phyloP scores from a whole-genome alignment of 2,888 invertebrate genomes.

The Agrilus biguttatus region DNA sequence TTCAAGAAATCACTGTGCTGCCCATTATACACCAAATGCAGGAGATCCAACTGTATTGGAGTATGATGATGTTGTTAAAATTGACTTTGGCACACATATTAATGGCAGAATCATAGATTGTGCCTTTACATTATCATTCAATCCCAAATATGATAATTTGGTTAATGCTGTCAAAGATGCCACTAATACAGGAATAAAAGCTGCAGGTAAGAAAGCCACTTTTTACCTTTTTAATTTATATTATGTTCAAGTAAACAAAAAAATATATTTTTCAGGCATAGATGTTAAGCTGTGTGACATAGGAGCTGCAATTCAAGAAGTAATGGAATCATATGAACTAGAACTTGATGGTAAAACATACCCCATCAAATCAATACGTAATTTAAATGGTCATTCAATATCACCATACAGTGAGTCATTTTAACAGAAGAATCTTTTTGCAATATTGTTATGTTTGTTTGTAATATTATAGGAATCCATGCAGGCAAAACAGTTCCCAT shows the following conservation, averaged over 20 bases:
- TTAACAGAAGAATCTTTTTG: slow-evolving; percentile 2
- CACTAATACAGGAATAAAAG: slow-evolving; percentile 92
- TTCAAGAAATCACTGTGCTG: slow-evolving; percentile 97
- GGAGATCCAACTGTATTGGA: slow-evolving; percentile 87
- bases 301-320: slow-evolving; percentile 93
- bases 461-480: slow-evolving; percentile 51
- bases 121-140: slow-evolving; percentile 94
- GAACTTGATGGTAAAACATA: slow-evolving; percentile 93
- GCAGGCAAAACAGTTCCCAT: slow-evolving; percentile 99
- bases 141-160: slow-evolving; percentile 88
- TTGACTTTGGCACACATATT: slow-evolving; percentile 96
- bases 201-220: slow-evolving; percentile 21
- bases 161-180: slow-evolving; percentile 94
- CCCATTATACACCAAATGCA: slow-evolving; percentile 98
- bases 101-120: slow-evolving; percentile 98
- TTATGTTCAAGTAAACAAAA: not conserved
- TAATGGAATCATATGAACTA: slow-evolving; percentile 98
- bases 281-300: slow-evolving; percentile 96
- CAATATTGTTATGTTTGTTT: not conserved
- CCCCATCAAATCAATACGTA: slow-evolving; percentile 93
- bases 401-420: slow-evolving; percentile 78
- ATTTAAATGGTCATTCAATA: slow-evolving; percentile 98
- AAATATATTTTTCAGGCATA: slow-evolving; percentile 52
- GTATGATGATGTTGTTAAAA: slow-evolving; percentile 96
- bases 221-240: not conserved